These are phyloP conservation scores for Uropsilus gracilis DNA, from an alignment of 2,113 vertebrate species.

Conservation along the genomic window DNA sequence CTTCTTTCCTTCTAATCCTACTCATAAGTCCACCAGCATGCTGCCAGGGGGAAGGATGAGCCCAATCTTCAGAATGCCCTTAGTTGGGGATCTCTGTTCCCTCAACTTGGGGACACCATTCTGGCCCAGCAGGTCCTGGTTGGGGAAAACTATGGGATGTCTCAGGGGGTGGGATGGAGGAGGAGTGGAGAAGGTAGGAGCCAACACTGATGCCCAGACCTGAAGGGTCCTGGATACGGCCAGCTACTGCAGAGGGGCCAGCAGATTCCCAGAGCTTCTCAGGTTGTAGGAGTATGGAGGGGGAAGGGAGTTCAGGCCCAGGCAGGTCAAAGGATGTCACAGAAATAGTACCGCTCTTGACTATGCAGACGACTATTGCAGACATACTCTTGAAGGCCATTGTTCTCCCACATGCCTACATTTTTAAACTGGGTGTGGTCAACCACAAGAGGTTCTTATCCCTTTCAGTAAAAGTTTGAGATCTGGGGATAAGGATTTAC, in stretches of 20 bases:
- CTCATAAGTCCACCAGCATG: neutral
- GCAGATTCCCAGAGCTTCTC: neutral
- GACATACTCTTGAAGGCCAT: slow-evolving; percentile 8
- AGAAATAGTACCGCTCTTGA: neutral
- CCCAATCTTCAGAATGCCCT: neutral
- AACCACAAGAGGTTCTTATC: slow-evolving; percentile 46
- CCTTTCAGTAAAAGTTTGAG: slow-evolving; percentile 59
- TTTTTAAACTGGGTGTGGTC: slow-evolving; percentile 61
- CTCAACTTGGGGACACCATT: neutral
- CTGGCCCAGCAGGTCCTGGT: neutral
- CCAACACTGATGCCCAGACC: neutral
- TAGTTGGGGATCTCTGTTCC: neutral
- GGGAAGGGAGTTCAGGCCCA: neutral
- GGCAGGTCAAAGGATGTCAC: neutral
- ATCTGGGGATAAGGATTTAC: slow-evolving; percentile 61
- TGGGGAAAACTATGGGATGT: neutral
- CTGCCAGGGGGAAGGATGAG: neutral
- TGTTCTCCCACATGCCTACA: neutral
- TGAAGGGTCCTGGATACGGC: neutral
- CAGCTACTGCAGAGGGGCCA: neutral
- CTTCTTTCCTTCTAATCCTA: neutral
- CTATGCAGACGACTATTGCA: neutral
- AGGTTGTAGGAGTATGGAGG: neutral
- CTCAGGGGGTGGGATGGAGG: no score
- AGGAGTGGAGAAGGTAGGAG: neutral